Percentiles rank a stretch among this genome's conserved stretches.
Conservation (phyloP, 2,113 vertebrate species). For the Pluvianellus socialis region DNA sequence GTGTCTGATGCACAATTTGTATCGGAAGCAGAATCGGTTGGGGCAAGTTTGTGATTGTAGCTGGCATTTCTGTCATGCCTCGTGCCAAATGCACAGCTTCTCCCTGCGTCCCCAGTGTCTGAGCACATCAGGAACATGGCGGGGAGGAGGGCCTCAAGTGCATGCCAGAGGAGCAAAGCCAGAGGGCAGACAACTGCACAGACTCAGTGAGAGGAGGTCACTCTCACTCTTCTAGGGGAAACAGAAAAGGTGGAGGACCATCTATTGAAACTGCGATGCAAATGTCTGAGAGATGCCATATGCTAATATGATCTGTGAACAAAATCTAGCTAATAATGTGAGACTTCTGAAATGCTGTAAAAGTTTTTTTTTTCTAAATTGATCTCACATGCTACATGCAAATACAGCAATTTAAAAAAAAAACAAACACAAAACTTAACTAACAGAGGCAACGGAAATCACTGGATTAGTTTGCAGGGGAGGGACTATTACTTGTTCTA, state of each 20-base stretch:
- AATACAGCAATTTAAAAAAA: background rate
- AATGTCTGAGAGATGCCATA: background rate
- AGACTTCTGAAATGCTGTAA: background rate
- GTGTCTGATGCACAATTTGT: background rate
- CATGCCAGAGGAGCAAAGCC: background rate
- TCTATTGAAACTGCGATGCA: background rate
- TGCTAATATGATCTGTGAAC: background rate
- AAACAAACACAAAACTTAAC: background rate
- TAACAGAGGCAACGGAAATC: background rate
- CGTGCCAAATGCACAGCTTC: constrained; percentile 17
- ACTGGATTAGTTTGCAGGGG: background rate
- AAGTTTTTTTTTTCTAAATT: background rate
- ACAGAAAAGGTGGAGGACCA: background rate
- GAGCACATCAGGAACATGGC: background rate
- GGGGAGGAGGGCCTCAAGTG: background rate
- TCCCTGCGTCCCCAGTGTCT: constrained; percentile 32
- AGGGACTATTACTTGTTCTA: background rate
- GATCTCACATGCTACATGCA: background rate
- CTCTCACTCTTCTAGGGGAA: background rate
- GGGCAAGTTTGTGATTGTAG: constrained; percentile 63
- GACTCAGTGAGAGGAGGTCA: background rate
- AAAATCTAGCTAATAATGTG: background rate
- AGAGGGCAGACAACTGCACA: background rate
- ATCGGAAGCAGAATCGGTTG: constrained; percentile 43
- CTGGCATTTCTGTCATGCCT: constrained; percentile 57